Conservation (phyloP, 2,113 vertebrate genomes). For the Brachyistius frenatus region DNA sequence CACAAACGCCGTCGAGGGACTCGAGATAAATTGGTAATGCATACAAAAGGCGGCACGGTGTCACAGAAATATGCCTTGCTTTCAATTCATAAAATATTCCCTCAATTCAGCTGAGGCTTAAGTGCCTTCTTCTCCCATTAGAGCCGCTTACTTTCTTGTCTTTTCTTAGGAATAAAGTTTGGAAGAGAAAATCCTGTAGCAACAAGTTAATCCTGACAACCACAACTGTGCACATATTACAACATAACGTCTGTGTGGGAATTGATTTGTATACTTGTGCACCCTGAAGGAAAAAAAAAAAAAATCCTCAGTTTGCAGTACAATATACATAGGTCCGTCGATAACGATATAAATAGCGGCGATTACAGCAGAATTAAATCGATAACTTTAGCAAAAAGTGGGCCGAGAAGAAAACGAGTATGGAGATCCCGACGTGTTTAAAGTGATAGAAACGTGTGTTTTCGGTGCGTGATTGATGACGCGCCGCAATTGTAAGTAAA, state of each 20-base stretch:
- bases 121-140: constrained; percentile 54
- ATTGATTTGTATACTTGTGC: background rate
- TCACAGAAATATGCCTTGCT: constrained; percentile 60
- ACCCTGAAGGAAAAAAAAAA: background rate
- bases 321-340: constrained; percentile 7
- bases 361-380: constrained; percentile 16
- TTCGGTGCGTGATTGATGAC: background rate
- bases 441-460: constrained; percentile 15
- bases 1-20: constrained; percentile 61
- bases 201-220: constrained; percentile 42
- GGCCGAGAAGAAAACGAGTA: background rate
- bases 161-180: constrained; percentile 32
- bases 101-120: constrained; percentile 49
- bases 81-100: constrained; percentile 67
- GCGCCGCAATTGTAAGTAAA: background rate
- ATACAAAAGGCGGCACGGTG: constrained; percentile 58
- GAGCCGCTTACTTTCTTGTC: constrained; percentile 14
- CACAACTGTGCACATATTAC: background rate
- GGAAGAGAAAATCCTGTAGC: constrained; percentile 24
- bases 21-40: constrained; percentile 69
- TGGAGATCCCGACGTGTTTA: background rate
- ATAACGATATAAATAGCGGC: constrained; percentile 19
- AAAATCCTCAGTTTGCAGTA: constrained; percentile 6
- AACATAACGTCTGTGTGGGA: background rate
- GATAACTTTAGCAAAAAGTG: constrained; percentile 25